Conservation (phyloP, 1,140 invertebrate species). For the Orchesella cincta region DNA sequence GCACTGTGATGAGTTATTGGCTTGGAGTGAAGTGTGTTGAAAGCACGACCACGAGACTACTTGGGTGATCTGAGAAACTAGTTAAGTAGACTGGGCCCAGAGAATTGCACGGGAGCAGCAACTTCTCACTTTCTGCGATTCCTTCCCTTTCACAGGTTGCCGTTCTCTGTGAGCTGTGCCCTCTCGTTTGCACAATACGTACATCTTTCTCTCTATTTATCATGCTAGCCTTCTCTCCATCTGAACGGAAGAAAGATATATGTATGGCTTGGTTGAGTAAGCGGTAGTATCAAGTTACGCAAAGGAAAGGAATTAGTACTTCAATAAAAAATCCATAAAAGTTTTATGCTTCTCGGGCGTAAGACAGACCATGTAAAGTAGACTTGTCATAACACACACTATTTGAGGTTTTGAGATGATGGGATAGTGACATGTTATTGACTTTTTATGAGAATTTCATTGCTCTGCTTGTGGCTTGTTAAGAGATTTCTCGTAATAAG, state of each 20-base stretch:
- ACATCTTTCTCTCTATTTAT: too few species aligned
- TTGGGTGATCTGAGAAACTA: constrained; percentile 27
- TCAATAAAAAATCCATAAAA: constrained; percentile 29
- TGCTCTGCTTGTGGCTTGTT: neutral
- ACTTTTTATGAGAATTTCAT: constrained; percentile 5
- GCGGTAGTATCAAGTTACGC: constrained; percentile 9
- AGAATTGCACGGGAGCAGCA: too few species aligned
- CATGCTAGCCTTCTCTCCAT: too few species aligned
- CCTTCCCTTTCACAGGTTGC: too few species aligned
- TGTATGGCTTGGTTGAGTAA: too few species aligned
- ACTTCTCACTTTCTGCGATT: too few species aligned
- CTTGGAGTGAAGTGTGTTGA: constrained; percentile 3
- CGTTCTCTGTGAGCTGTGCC: too few species aligned
- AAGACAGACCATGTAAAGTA: neutral
- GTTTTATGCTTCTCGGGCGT: constrained; percentile 10
- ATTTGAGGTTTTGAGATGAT: neutral
- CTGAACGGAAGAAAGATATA: too few species aligned
- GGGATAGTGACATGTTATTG: neutral
- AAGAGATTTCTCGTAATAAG: neutral
- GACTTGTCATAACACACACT: constrained; percentile 16
- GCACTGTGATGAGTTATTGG: constrained; percentile 4
- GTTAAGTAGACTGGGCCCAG: too few species aligned
- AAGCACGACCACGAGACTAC: neutral
- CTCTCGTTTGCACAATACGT: too few species aligned
- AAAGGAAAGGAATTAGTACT: constrained; percentile 18